Evolutionary conservation across 2,113 vertebrate genomes (phyloP), one percentile per base, ranked within the genome.

Genomic region (Sebastes schlegelii): DNA sequence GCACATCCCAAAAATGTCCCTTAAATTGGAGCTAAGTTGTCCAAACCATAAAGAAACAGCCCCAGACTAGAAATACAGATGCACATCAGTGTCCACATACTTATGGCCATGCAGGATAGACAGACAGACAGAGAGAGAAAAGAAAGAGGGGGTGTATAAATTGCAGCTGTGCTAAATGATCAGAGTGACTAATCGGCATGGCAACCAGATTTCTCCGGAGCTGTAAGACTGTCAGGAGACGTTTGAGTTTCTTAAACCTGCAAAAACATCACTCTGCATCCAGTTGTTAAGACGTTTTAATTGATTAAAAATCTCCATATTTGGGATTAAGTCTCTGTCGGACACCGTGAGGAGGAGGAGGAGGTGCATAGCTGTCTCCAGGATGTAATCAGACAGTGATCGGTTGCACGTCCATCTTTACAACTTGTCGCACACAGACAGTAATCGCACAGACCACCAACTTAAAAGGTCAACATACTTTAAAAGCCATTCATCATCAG

Each of bases 131-230:
- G 16, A 71, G 54, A 49, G 12, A 61, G 40, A 17, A 52, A 26
- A 26, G 4, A 34, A 17, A 21, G 40, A 42, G 19, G 45, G 61
- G 34, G 63, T 17, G 21, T 46, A n/a, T n/a, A 5, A 55, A 12
- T 42, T 66, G 23, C 67, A 83, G 77, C 76, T 88, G 83, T 85
- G 67, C 52, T 80, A 49, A 73, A 88, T 74, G 80, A 80, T 26
- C 74, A 67, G 14, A 63, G n/a, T 2, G 19, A 43, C 61, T 52
- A 73, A 69, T 83, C 13, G 1, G 21, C 34, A 52, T 65, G 61
- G 26, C 55, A 80, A 83, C 66, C 21, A 52, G 23, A 79, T 74
- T 40, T 48, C 14, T 55, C 79, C n/a, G 14, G 42, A 16, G 14
- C 43, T 68, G 19, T 2, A 19, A 4, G 13, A 51, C 43, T 61